Base-by-base conservation (phyloP, 1,140 invertebrate genomes). In the Agrypnia vestita region DNA sequence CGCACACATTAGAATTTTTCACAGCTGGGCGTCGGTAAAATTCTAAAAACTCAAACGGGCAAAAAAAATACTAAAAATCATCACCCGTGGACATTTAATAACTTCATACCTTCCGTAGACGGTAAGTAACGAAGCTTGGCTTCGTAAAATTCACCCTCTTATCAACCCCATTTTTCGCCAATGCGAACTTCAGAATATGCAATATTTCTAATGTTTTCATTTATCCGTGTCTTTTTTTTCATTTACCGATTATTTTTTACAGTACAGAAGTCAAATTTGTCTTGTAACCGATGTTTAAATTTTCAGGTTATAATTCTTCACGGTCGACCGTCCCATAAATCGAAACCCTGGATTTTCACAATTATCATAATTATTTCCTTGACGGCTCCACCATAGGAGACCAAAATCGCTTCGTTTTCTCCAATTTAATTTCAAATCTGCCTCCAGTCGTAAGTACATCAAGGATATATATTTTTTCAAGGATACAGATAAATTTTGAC, bases 371-470 rank as follows among this genome's bases (percentile, higher is more conserved):
- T 55, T 78, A 71, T 74, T 73, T 73, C 55, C 44, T 82, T 84
- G 87, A 89, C 85, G 83, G 87, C 88, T 86, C 86, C 88, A 89
- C 89, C 88, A 89, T 89, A 89, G 88, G 88, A 88, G 88, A 89
- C 88, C 88, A 88, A 86, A 89, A 89, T 83, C 87, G 87, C 75
- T 89, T 89, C 85, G 88, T 87, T 86, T 89, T 89, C 84, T 87
- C 87, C 80, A 89, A 88, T 86, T 89, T 89, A 83, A 88, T 89
- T 87, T 86, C 88, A 84, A 89, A 88, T 87, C 88, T 89, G 83
- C 88, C 88, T 87, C 87, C 88, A 82, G 88, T 89, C 79, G 88
- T 89, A 86, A 87, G 88, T 89, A 79, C 17, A 35, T 59, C 13
- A 49, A 56, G 44, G 74, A 55, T 61, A n/a, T 61, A 51, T 21